phyloP scores from a whole-genome alignment of 2,113 vertebrate species.

The Cyanistes caeruleus region DNA sequence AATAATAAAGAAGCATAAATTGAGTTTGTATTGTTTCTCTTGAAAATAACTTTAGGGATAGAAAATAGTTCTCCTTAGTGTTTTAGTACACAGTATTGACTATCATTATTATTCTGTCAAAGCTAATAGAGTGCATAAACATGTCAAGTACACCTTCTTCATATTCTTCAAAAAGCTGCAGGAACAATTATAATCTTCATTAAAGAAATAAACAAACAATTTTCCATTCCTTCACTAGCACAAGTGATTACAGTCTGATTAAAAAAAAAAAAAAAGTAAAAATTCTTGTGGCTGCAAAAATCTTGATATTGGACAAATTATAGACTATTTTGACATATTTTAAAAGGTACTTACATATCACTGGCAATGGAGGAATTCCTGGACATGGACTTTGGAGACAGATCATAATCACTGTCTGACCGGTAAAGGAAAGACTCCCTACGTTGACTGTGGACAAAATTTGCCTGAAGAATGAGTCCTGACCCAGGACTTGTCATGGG shows the following conservation, averaged over 20 bases:
- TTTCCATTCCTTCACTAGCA: not conserved
- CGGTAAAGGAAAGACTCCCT: constrained; percentile 98
- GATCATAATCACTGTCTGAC: constrained; percentile 98
- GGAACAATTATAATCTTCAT: not conserved
- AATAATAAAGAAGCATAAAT: not conserved
- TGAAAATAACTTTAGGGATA: not conserved
- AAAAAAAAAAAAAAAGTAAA: not conserved
- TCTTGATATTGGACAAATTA: not conserved
- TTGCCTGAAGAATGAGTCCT: constrained; percentile 97
- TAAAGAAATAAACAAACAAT: not conserved
- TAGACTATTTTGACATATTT: not conserved
- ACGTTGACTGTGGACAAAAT: constrained; percentile 96
- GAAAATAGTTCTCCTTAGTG: not conserved
- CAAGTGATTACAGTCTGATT: not conserved
- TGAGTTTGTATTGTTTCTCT: not conserved
- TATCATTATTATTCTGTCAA: not conserved
- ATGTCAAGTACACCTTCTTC: not conserved
- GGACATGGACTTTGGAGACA: constrained; percentile 98
- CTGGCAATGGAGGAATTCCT: constrained; percentile 99
- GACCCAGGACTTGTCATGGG: constrained; percentile 98
- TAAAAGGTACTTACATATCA: constrained; percentile 89
- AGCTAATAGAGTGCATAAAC: not conserved
- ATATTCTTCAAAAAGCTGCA: not conserved
- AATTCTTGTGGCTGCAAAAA: not conserved
- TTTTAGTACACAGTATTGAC: not conserved